A percentile compares a stretch with the other conserved stretches of the same genome.
Evolutionary conservation across 2,113 vertebrate species (phyloP).

Genomic region (Cinclus cinclus): DNA sequence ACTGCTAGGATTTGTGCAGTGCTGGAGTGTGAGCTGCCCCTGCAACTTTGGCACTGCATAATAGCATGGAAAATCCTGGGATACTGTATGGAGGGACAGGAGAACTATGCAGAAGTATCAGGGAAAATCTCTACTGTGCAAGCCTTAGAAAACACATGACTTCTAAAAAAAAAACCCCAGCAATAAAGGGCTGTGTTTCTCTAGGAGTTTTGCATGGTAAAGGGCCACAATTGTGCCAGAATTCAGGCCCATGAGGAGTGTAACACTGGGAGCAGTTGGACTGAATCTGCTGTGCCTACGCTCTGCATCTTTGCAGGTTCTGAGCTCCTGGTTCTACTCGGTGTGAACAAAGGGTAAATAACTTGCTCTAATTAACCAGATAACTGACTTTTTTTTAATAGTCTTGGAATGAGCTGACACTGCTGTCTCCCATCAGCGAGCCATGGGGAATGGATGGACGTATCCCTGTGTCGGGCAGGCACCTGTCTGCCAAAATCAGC

Average conservation of each 20-base stretch:
- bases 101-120: not conserved
- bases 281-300: accelerated
- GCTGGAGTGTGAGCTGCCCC: not conserved
- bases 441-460: not conserved
- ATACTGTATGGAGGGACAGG: not conserved
- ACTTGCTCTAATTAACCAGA: not conserved
- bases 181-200: not conserved
- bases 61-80: not conserved
- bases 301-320: not conserved
- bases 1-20: not conserved
- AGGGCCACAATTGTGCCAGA: not conserved
- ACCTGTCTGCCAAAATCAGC: not conserved
- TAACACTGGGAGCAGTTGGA: not conserved
- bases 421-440: not conserved
- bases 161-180: not conserved
- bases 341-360: not conserved
- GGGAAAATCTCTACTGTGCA: not conserved
- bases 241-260: not conserved
- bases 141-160: not conserved
- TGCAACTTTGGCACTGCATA: not conserved
- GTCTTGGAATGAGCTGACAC: not conserved
- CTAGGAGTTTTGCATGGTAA: not conserved
- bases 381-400: not conserved
- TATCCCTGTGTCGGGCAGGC: not conserved
- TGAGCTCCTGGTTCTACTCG: not conserved